A percentile compares a stretch with the other conserved stretches of the same genome.
Evolutionary conservation across 2,113 vertebrate species (phyloP).

Genomic region (Pterocles orientalis): DNA sequence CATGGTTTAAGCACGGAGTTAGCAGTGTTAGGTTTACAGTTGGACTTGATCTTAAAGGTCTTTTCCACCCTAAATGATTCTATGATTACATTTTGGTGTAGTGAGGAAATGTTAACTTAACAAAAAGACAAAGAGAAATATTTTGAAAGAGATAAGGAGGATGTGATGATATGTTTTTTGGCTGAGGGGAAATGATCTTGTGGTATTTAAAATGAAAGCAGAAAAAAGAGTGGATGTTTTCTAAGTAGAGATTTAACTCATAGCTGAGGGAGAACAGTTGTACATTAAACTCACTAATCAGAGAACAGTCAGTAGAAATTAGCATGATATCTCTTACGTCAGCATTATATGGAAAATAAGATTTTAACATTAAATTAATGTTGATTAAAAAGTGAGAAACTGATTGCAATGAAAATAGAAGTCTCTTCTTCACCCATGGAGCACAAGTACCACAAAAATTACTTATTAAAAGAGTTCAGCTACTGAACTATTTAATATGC

Average conservation of each 20-base stretch:
- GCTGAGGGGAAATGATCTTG: background rate
- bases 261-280: background rate
- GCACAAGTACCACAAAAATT: background rate
- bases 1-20: background rate
- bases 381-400: constrained; percentile 18
- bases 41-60: background rate
- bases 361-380: constrained; percentile 15
- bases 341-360: background rate
- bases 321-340: background rate
- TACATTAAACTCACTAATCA: constrained; percentile 21
- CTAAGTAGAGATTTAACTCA: background rate
- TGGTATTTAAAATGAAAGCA: background rate
- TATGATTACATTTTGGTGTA: background rate
- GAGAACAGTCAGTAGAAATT: constrained; percentile 22
- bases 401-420: constrained; percentile 16
- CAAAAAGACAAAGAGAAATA: background rate
- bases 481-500: background rate
- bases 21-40: fast-evolving
- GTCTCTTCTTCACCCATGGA: background rate
- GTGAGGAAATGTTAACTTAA: background rate
- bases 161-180: background rate
- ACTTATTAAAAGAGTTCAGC: background rate
- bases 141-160: background rate
- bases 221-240: background rate
- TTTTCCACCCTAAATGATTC: background rate